Evolutionary conservation across 2,797 vertebrate species (phyloP), one percentile per base, ranked within the genome.

Genomic region (Catharus ustulatus): DNA sequence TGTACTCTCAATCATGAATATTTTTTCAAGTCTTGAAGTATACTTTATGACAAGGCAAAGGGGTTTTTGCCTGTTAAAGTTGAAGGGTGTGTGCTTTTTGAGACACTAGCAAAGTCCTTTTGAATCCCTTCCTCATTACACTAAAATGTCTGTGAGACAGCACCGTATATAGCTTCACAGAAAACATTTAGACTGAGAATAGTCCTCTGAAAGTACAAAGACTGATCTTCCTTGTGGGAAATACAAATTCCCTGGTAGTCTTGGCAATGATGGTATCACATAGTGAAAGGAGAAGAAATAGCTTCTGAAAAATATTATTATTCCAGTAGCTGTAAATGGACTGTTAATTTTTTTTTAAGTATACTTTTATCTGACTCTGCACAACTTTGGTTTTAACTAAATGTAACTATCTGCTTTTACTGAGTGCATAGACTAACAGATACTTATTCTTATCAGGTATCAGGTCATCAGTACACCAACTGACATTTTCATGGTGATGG

Each of bases 401-500:
- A 34, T 58, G 27, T 59, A 76, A 48, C 13, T 48, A 71, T 32
- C 23, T 32, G 24, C 59, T 76, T 66, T 48, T 61, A 66, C 40
- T 77, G 59, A 64, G 20, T 77, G 52, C 32, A 22, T 40, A 66
- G 42, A 49, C 64, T 86, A 86, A 92, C 55, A 76, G 71, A 80
- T 80, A 73, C 27, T 30, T 95, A 95, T 83, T 83, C 93, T 95
- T 90, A 96, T 87, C 97, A 99, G 67, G 97, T 99, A 99, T 98
- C 99, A 99, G 96, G 99, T 99, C 96, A 99, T 99, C 96, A 99
- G 99, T 98, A 99, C 99, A 93, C 99, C 99, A 17, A 99, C 99
- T 91, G 99, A 99, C 96, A 99, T 99, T 97, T 99, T 99, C 97
- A 99, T 99, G 99, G 99, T 99, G 95, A 99, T 99, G 99, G 99